Evolutionary conservation across 2,888 invertebrate species (phyloP).

Genomic region (Polydrusus cervinus): DNA sequence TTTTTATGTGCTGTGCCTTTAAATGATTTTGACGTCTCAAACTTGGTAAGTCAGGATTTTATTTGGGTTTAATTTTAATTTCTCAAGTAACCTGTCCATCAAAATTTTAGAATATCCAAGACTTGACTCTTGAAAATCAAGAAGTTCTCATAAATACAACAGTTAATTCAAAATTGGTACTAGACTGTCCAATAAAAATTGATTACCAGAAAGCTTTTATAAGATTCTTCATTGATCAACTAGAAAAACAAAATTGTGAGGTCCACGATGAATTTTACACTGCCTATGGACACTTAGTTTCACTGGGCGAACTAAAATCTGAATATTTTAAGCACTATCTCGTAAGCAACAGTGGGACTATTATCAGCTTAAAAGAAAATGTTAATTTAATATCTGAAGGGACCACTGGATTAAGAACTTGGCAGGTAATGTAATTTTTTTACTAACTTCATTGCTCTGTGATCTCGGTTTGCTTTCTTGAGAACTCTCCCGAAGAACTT

Average conservation of each 20-base stretch:
- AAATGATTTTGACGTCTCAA: constrained; percentile 52
- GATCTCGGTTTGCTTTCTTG: too few species aligned
- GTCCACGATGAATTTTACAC: constrained; percentile 80
- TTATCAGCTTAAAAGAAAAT: constrained; percentile 80
- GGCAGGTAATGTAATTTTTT: constrained; percentile 76
- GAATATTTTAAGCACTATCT: constrained; percentile 79
- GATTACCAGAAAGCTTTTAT: constrained; percentile 79
- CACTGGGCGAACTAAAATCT: constrained; percentile 67
- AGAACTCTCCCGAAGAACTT: too few species aligned
- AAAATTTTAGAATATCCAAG: constrained; percentile 28
- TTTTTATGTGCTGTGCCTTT: constrained; percentile 65
- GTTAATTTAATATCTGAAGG: constrained; percentile 83
- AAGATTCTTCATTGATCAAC: constrained; percentile 76
- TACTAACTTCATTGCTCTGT: too few species aligned
- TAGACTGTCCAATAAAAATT: constrained; percentile 77
- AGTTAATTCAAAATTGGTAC: constrained; percentile 73
- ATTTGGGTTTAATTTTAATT: constrained; percentile 9
- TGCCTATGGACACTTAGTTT: constrained; percentile 74
- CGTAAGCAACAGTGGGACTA: constrained; percentile 66
- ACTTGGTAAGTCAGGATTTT: constrained; percentile 51
- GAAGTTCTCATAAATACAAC: constrained; percentile 76
- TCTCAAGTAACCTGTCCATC: not conserved
- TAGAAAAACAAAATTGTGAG: constrained; percentile 75
- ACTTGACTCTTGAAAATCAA: constrained; percentile 72
- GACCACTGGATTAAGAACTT: constrained; percentile 86